phyloP scores from a whole-genome alignment of 2,888 invertebrate species.

The Acanthoscelides obtectus region DNA sequence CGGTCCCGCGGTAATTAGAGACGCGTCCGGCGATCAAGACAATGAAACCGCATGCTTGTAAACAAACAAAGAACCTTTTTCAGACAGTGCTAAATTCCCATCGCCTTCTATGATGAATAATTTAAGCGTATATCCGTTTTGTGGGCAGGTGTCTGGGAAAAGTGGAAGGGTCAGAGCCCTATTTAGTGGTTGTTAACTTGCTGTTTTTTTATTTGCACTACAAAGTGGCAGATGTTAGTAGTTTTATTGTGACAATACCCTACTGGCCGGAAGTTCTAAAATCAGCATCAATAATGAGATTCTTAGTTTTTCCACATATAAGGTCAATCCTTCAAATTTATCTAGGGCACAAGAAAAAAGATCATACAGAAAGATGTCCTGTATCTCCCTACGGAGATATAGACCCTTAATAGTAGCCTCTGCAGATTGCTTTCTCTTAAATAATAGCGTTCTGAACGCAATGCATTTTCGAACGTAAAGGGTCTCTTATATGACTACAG shows the following conservation, averaged over 20 bases:
- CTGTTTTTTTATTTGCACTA: not conserved
- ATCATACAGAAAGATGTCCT: too few relatives aligned
- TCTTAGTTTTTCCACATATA: too few relatives aligned
- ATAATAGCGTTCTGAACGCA: too few relatives aligned
- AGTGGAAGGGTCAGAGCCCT: not conserved
- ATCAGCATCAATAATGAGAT: too few relatives aligned
- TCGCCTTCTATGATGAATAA: not conserved
- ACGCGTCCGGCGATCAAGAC: not conserved
- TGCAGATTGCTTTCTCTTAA: too few relatives aligned
- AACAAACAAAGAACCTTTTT: not conserved
- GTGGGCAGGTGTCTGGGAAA: not conserved
- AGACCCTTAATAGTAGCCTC: too few relatives aligned
- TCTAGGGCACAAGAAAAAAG: too few relatives aligned
- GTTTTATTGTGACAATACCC: not conserved
- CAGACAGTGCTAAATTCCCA: not conserved
- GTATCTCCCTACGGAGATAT: too few relatives aligned
- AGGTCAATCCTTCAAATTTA: too few relatives aligned
- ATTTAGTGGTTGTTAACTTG: not conserved
- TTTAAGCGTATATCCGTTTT: not conserved
- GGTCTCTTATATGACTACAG: too few relatives aligned
- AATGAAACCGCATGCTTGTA: not conserved
- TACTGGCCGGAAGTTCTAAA: not conserved
- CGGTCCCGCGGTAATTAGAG: not conserved
- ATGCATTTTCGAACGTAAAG: too few relatives aligned
- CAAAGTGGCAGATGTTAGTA: not conserved